phyloP scores from a whole-genome alignment of 1,140 invertebrate species.

The Conus ventricosus region DNA sequence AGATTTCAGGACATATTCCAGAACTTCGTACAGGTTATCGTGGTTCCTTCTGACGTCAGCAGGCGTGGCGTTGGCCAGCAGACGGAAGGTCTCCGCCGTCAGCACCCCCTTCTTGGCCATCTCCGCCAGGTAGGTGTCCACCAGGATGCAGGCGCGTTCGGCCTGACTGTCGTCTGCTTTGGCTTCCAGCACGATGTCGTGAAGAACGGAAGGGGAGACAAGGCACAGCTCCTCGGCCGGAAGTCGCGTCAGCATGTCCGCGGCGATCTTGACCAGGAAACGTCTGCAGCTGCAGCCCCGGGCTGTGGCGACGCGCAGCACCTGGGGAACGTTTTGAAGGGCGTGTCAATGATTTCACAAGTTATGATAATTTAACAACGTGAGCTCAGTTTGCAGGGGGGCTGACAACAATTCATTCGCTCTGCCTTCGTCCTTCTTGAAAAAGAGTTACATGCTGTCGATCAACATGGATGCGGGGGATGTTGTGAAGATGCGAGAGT shows the following conservation, averaged over 20 bases:
- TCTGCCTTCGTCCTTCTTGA: too few relatives aligned
- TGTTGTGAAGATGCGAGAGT: too few relatives aligned
- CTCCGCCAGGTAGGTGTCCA: constrained; percentile 67
- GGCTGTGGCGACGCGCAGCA: constrained; percentile 60
- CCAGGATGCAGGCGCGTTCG: constrained; percentile 59
- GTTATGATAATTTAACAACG: too few relatives aligned
- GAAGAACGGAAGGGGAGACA: constrained; percentile 65
- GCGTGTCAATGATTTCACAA: too few relatives aligned
- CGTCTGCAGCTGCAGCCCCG: constrained; percentile 61
- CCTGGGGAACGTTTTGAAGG: constrained; percentile 17
- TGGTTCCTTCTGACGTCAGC: constrained; percentile 59
- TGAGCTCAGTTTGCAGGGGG: too few relatives aligned
- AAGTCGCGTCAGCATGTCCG: constrained; percentile 62
- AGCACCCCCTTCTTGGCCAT: constrained; percentile 66
- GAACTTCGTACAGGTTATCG: constrained; percentile 65
- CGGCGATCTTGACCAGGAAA: constrained; percentile 60
- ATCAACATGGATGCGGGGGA: too few relatives aligned
- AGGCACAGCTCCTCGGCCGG: constrained; percentile 61
- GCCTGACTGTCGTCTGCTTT: constrained; percentile 48
- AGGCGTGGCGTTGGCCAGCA: constrained; percentile 64
- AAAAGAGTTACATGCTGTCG: too few relatives aligned
- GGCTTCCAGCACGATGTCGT: constrained; percentile 64
- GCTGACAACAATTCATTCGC: too few relatives aligned
- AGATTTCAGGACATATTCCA: constrained; percentile 67
- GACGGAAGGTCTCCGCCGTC: constrained; percentile 66